Base-by-base conservation (phyloP, 2,797 vertebrate genomes). In the Acipenser transmontanus region DNA sequence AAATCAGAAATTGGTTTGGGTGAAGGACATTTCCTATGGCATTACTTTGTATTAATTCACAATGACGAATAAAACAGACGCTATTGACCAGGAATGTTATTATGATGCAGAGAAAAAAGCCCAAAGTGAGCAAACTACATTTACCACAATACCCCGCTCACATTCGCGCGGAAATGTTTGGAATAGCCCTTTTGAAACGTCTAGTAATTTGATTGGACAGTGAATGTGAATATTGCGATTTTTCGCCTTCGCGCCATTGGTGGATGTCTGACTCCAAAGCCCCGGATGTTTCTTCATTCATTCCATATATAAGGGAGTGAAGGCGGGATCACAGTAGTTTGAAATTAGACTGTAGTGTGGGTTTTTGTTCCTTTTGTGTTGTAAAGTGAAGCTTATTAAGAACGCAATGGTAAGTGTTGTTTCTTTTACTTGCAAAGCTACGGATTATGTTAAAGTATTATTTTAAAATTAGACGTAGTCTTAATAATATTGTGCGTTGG, bases 261-360 rank as follows among this genome's bases (percentile, higher is more conserved):
- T 68, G 0, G 0, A 10, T 59, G 1, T 0, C 47, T 50, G 7
- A n/a, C 4, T 6, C 8, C 8, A 49, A 71, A 61, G 75, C 72
- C 85, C 84, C 85, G 86, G 86, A 89, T 87, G 68, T 47, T 65
- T 34, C 0, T 49, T 50, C 8, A 47, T n/a, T n/a, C 49, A 20
- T 11, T 67, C 70, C 74, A 79, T 78, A 77, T 68, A 71, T 4
- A 1, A 7, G 50, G 66, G 56, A 1, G 52, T 14, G 67, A 69
- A 73, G 78, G 83, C 83, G 81, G 80, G 79, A 69, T 73, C 68
- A 75, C 34, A 34, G 68, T 71, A 13, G 77, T 76, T 82, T 82
- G 73, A 74, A 84, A 81, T 73, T 54, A 61, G 34, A 66, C 6
- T 4, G 6, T 61, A 7, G 8, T 54, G 13, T n/a, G 50, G n/a